Percentiles rank a stretch among this genome's conserved stretches.
Conservation (phyloP, 2,888 invertebrate species). For the Parochlus steinenii region DNA sequence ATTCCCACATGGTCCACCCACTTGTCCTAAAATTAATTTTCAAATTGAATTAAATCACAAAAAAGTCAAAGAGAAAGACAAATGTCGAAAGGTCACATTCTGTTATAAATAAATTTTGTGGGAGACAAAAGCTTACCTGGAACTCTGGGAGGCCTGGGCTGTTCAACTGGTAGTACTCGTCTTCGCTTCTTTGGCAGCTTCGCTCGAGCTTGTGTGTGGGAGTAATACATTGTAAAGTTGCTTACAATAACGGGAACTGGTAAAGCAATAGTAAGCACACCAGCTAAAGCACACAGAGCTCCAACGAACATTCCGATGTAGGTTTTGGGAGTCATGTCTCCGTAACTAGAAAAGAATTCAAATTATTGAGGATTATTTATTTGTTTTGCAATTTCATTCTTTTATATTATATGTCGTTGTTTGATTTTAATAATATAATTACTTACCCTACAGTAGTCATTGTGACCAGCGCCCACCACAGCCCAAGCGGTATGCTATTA, state of each 20-base stretch:
- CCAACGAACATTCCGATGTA: constrained; percentile 98
- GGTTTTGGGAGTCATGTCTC: constrained; percentile 97
- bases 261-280: constrained; percentile 95
- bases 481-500: constrained; percentile 90
- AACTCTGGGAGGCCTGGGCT: constrained; percentile 52
- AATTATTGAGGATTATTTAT: too few species aligned
- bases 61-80: too few species aligned
- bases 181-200: constrained; percentile 97
- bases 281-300: constrained; percentile 92
- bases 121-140: constrained; percentile 23
- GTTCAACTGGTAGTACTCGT: constrained; percentile 91
- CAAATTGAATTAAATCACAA: too few species aligned
- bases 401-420: too few species aligned
- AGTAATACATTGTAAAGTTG: constrained; percentile 96
- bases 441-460: constrained; percentile 99
- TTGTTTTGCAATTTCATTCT: too few species aligned
- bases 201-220: constrained; percentile 90
- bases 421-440: too few species aligned
- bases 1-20: constrained; percentile 2
- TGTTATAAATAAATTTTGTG: too few species aligned
- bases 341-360: too few species aligned
- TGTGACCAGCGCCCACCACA: constrained; percentile 98
- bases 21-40: constrained; percentile 6
- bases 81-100: too few species aligned
- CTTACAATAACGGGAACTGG: constrained; percentile 99